Evolutionary conservation across 2,797 vertebrate genomes (phyloP).

Genomic region (Tadarida brasiliensis): DNA sequence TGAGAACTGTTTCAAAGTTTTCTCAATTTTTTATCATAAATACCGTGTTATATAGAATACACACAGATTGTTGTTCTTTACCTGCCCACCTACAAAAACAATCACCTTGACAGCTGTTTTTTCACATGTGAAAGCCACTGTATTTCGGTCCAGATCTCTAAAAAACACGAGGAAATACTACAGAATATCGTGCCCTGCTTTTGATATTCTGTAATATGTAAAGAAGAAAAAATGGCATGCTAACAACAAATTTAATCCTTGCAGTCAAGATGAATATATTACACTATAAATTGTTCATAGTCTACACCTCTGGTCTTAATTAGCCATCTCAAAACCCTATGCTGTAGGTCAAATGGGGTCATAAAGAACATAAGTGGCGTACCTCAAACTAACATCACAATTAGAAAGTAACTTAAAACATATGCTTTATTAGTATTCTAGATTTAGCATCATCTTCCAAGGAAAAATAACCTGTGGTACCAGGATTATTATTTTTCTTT

Average conservation of each 20-base stretch:
- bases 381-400: constrained; percentile 60
- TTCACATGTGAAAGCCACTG: background rate
- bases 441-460: constrained; percentile 44
- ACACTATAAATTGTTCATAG: constrained; percentile 21
- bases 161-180: constrained; percentile 25
- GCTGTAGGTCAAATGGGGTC: constrained; percentile 61
- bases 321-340: constrained; percentile 61
- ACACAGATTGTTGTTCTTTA: constrained; percentile 29
- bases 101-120: background rate
- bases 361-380: constrained; percentile 66
- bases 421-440: constrained; percentile 51
- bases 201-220: constrained; percentile 29
- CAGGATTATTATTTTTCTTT: constrained; percentile 63
- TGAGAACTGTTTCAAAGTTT: constrained; percentile 7
- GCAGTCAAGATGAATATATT: constrained; percentile 45
- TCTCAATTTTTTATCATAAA: background rate
- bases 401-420: constrained; percentile 76
- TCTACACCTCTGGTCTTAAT: constrained; percentile 67
- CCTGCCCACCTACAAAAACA: background rate
- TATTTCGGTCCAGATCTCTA: constrained; percentile 35
- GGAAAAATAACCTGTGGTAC: constrained; percentile 60
- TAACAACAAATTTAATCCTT: constrained; percentile 47
- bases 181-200: background rate
- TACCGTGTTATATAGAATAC: background rate
- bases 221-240: constrained; percentile 33